Evolutionary conservation across 2,797 vertebrate species (phyloP), one percentile per base, ranked within the genome.

Genomic region (Ispidina lecontei): DNA sequence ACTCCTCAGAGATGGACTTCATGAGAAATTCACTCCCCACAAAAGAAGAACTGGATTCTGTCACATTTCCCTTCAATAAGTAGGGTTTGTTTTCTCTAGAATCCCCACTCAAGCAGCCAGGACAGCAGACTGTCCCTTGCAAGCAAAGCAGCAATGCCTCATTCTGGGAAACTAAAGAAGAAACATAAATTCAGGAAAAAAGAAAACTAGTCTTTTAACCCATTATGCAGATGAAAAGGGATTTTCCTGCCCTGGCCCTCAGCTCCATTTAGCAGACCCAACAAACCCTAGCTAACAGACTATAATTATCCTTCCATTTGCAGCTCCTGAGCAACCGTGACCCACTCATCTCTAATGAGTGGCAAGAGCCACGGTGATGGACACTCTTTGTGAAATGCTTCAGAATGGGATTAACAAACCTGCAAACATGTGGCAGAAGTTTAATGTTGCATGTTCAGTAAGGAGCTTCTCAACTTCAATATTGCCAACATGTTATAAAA

Each of bases 231-330:
- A 80, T 91, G 84, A 91, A 92, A 92, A 91, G 69, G 78, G 19
- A 39, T 94, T 80, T 83, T 87, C 62, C 65, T 87, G 51, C 35
- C 51, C 51, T 91, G 68, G 62, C 64, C 68, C 51, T 80, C 81
- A 74, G 6, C 35, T 89, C 46, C 55, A 74, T 41, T 94, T 80
- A 87, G 46, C 55, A 92, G 71, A 49, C 37, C 47, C 64, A 92
- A 89, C 41, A 90, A 94, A 92, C 87, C 58, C 84, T 2, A 87
- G 72, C 33, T 37, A 93, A 62, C 19, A 2, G 31, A 31, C 75
- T 78, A n/a, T 58, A 95, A 96, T 87, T 86, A 87, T 46, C 59
- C 51, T 63, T 93, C 88, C 65, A 85, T 93, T 87, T 92, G 68
- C 43, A 83, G 91, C 31, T 65, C 54, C 28, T 3, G 2, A 62